Evolutionary conservation across 2,888 invertebrate genomes (phyloP), one percentile per base, ranked within the genome.

Genomic region (Oxycera nigricornis): DNA sequence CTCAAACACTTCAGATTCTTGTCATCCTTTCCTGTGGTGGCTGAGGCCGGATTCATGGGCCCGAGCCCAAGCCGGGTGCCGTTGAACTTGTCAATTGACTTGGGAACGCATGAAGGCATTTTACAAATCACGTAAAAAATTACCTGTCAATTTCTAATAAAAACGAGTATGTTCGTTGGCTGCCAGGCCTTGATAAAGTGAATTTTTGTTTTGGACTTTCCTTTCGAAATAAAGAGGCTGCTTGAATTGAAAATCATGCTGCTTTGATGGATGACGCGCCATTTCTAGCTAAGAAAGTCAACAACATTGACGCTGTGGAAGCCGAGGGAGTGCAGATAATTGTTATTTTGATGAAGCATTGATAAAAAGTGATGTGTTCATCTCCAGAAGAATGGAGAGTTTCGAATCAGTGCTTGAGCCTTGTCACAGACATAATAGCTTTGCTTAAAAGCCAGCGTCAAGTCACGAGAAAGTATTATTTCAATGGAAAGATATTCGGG

Each of bases 51-150:
- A 52, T 20, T 28, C 30, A 22, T 31, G 46, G 24, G 46, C 46
- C 14, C 46, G 14, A 17, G 17, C n/a, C 46, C 14, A 46, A 14
- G 3, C 3, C 3, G 14, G 11, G 2, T n/a, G 26, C 17, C 28
- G 17, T 6, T 28, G 46, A 28, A 52, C 50, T 57, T 55, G 30
- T 6, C 30, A 39, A 72, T 72, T 57, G 57, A 57, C 55, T 57
- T 31, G 22, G 59, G 55, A 52, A 39, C 59, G 72, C 68, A 72
- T 72, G 72, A 72, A 67, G 72, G 65, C 65, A 67, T 75, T 72
- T 72, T 65, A 55, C 65, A 75, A 75, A 75, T 75, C 75, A 75
- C 75, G 75, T 75, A 75, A 75, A 75, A 72, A 75, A 75, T 75
- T 75, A 75, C 75, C 75, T 75, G 75, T 72, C 75, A 75, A 75